Base-by-base conservation (phyloP, 2,797 vertebrate species). In the Enteromius trimaculatus region DNA sequence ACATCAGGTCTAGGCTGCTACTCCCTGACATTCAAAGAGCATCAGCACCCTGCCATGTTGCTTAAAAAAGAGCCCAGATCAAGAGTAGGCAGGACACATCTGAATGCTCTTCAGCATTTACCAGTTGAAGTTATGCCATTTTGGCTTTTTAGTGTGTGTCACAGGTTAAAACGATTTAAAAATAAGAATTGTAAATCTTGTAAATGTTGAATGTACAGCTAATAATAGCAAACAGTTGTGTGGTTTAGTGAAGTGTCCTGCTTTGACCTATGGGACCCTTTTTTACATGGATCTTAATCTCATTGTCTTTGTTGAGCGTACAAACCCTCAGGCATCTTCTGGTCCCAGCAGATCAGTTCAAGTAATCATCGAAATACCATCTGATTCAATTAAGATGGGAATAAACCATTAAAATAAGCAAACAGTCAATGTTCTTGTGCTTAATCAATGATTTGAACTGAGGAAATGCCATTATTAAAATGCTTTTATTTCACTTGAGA, bases 1-100 rank as follows among this genome's bases (percentile, higher is more conserved):
- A 29, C 58, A 71, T 53, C 66, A 65, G 72, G 76, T 81, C 83
- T 76, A 81, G 55, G 72, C 76, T 77, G 68, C 70, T 68, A 58
- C 75, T 85, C 84, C 76, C 71, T 90, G 85, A 89, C 89, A 90
- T 90, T 90, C 86, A 90, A 90, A 88, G 85, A 85, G 82, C 89
- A 88, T 78, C 80, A 62, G 66, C 82, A 66, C 79, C 79, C 87
- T 82, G 85, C 81, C 85, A 86, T 49, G 79, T 69, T 49, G 88
- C 81, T 85, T 87, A 83, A 85, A 81, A 86, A 87, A 83, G 77
- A 87, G 66, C 68, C 23, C 74, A 88, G 85, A 88, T 90, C 85
- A 89, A 89, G 78, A 87, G 82, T 77, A 79, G 80, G 81, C 55
- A 55, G 70, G 44, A 85, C 37, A 78, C 79, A 65, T 79, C 74